Percentiles rank a stretch among this genome's conserved stretches.
Conservation (phyloP, 2,797 vertebrate species). For the Dermochelys coriacea region DNA sequence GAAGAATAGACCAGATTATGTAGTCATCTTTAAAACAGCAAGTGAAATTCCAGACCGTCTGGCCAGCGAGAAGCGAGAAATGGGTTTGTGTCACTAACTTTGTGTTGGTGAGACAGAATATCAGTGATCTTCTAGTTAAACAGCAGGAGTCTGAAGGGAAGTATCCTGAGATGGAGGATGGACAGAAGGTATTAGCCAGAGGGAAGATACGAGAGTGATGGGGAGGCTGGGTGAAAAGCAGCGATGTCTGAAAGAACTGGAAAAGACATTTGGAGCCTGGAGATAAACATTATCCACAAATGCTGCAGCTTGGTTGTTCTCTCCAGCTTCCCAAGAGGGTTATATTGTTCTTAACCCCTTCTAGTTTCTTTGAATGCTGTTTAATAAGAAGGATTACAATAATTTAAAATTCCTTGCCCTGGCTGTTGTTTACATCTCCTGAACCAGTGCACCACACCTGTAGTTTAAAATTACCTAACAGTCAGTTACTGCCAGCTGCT, state of each 20-base stretch:
- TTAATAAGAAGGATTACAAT: background rate
- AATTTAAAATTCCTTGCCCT: background rate
- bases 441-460: background rate
- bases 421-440: background rate
- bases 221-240: background rate
- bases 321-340: background rate
- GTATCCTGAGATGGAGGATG: background rate
- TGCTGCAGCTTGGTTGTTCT: background rate
- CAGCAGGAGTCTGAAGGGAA: background rate
- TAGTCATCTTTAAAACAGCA: background rate
- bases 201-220: background rate
- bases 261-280: background rate
- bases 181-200: background rate
- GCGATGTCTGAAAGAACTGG: background rate
- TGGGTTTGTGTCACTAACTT: background rate
- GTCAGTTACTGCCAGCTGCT: fast-evolving
- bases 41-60: background rate
- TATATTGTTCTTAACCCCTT: fast-evolving
- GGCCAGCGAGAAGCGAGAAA: background rate
- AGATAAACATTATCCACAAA: background rate
- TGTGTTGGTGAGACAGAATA: background rate
- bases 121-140: background rate
- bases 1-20: background rate
- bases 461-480: background rate
- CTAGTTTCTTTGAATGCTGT: background rate